Evolutionary conservation across 2,113 vertebrate genomes (phyloP), one percentile per base, ranked within the genome.

Genomic region (Alosa alosa): DNA sequence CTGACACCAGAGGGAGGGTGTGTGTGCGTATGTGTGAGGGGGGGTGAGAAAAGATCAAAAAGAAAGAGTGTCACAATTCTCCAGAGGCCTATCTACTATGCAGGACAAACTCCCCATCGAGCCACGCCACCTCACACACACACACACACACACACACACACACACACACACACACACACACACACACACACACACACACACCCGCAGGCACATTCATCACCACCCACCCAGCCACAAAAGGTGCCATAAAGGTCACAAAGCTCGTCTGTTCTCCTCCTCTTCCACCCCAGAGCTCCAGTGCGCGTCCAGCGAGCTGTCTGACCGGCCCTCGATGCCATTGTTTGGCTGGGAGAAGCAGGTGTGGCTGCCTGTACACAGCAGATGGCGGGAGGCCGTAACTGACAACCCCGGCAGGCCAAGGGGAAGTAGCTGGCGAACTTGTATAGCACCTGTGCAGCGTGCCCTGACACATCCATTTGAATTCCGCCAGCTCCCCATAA

Each of bases 341-440:
- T 78, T 39, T 78, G 1, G 72, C 31, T 4, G 13, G 72, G 72
- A 36, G 72, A 78, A 78, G 72, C 72, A 78, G 72, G 72, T 78
- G 72, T 78, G 72, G 72, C 36, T 39, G 72, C 18, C 25, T 39
- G 72, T 60, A 85, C 64, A 39, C 68, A 90, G 82, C 89, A 90
- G 89, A 90, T 90, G 89, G 88, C 45, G 15, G 85, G 85, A 86
- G 86, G 72, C 89, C 85, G 86, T 90, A 90, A 90, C 89, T 89
- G 89, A 89, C 86, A 90, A 90, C 85, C 84, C 89, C 86, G 45
- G 52, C 87, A 84, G 45, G 52, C 87, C 86, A 89, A 88, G 52
- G 82, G 88, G 88, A 81, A 78, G 72, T 78, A 89, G 86, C 87
- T 82, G 83, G 86, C 87, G 85, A 88, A 85, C 88, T 86, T 88